Evolutionary conservation across 2,113 vertebrate genomes (phyloP).

Genomic region (Oophaga pumilio): DNA sequence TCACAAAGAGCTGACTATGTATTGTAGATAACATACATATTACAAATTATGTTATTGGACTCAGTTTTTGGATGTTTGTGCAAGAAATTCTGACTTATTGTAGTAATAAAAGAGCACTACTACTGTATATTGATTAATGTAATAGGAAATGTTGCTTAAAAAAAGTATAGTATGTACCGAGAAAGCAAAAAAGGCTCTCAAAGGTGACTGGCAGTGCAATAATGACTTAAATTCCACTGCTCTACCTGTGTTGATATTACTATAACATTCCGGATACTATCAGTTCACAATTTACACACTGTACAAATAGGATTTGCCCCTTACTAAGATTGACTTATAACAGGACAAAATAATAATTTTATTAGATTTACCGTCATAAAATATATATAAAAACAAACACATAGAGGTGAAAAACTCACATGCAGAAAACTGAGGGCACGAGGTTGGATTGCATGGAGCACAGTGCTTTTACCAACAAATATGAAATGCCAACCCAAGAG

Average conservation of each 20-base stretch:
- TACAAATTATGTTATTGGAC: not conserved
- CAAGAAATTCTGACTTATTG: not conserved
- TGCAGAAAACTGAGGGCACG: too few species aligned
- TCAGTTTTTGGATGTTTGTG: not conserved
- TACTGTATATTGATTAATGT: not conserved
- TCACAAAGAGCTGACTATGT: not conserved
- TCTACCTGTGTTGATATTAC: not conserved
- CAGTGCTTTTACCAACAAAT: too few species aligned
- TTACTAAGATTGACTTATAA: not conserved
- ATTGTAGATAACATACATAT: not conserved
- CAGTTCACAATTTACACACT: not conserved
- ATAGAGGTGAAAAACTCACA: too few species aligned
- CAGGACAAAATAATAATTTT: too few species aligned
- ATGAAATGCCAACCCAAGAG: too few species aligned
- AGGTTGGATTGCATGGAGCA: too few species aligned
- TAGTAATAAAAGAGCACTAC: not conserved
- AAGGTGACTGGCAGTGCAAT: not conserved
- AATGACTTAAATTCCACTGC: not conserved
- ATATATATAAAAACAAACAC: too few species aligned
- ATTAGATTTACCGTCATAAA: too few species aligned
- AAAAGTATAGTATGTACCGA: not conserved
- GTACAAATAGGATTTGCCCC: not conserved
- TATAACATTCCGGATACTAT: not conserved
- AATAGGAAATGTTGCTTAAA: not conserved
- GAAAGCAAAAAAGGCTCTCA: not conserved